phyloP scores from a whole-genome alignment of 2,888 invertebrate genomes.

The Drosophila crucigera region DNA sequence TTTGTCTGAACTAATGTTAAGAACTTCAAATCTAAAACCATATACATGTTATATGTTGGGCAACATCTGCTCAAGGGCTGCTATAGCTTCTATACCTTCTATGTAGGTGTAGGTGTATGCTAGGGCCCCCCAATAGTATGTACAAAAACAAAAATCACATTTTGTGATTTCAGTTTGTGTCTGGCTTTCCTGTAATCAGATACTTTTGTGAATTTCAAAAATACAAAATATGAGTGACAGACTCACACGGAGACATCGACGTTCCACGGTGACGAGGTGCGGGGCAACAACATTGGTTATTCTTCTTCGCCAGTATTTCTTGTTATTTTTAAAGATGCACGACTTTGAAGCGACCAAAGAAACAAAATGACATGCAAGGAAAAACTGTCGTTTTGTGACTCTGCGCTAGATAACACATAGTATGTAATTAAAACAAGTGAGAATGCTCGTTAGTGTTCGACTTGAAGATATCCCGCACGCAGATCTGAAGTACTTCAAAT shows the following conservation, averaged over 20 bases:
- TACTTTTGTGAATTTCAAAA: constrained; percentile 81
- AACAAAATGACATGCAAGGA: constrained; percentile 75
- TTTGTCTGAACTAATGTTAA: not conserved
- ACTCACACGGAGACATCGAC: constrained; percentile 49
- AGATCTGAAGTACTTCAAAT: not conserved
- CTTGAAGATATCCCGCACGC: constrained; percentile 8
- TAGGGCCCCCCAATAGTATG: constrained; percentile 54
- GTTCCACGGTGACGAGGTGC: constrained; percentile 8
- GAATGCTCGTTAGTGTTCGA: not conserved
- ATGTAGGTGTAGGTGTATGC: constrained; percentile 32
- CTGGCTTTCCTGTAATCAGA: constrained; percentile 81
- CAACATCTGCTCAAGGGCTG: constrained; percentile 61
- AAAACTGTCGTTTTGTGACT: constrained; percentile 60
- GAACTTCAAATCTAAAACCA: constrained; percentile 6
- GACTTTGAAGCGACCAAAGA: constrained; percentile 71
- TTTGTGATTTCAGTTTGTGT: constrained; percentile 81
- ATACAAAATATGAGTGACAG: constrained; percentile 80
- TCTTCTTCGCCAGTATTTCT: constrained; percentile 56
- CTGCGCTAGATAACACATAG: constrained; percentile 24
- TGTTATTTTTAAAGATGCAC: constrained; percentile 76
- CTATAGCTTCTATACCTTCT: constrained; percentile 6
- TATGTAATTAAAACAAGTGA: constrained; percentile 39
- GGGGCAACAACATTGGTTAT: constrained; percentile 59
- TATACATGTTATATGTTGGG: constrained; percentile 34
- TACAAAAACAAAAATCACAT: constrained; percentile 60